phyloP scores from a whole-genome alignment of 2,797 vertebrate genomes.

The Hozukius guyotensis region DNA sequence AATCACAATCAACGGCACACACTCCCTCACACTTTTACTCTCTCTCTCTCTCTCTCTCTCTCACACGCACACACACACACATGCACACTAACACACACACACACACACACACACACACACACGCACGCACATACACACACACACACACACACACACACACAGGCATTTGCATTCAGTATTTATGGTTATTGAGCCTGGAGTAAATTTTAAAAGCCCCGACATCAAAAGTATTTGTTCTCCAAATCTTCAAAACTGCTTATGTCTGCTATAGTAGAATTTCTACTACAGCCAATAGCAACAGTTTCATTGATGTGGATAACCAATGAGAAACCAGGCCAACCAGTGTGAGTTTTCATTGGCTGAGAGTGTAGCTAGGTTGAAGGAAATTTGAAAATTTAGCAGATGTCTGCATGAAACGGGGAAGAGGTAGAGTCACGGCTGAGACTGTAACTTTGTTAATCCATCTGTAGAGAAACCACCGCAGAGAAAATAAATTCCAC shows the following conservation, averaged over 20 bases:
- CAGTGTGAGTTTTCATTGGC: slow-evolving; percentile 63
- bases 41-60: background rate
- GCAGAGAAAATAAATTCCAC: slow-evolving; percentile 47
- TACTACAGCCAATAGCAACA: slow-evolving; percentile 62
- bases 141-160: background rate
- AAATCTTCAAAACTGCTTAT: slow-evolving; percentile 77
- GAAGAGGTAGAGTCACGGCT: slow-evolving; percentile 40
- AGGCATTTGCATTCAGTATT: slow-evolving; percentile 49
- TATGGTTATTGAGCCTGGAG: slow-evolving; percentile 54
- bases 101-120: background rate
- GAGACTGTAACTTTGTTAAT: slow-evolving; percentile 55
- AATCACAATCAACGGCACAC: background rate
- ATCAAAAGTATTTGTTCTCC: slow-evolving; percentile 72
- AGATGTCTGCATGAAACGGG: slow-evolving; percentile 60
- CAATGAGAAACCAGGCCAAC: slow-evolving; percentile 80
- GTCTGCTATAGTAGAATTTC: slow-evolving; percentile 61
- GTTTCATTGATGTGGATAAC: slow-evolving; percentile 70
- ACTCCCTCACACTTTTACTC: background rate
- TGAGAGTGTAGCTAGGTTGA: slow-evolving; percentile 66
- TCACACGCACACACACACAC: background rate
- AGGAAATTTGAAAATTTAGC: slow-evolving; percentile 51
- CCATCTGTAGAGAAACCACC: slow-evolving; percentile 51
- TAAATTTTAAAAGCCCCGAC: slow-evolving; percentile 52
- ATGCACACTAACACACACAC: background rate
- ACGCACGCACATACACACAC: background rate